Percentiles rank a stretch among this genome's conserved stretches.
These are phyloP conservation scores for Enteromius treurensis DNA, from an alignment of 2,797 vertebrate genomes.

Conservation along the genomic window DNA sequence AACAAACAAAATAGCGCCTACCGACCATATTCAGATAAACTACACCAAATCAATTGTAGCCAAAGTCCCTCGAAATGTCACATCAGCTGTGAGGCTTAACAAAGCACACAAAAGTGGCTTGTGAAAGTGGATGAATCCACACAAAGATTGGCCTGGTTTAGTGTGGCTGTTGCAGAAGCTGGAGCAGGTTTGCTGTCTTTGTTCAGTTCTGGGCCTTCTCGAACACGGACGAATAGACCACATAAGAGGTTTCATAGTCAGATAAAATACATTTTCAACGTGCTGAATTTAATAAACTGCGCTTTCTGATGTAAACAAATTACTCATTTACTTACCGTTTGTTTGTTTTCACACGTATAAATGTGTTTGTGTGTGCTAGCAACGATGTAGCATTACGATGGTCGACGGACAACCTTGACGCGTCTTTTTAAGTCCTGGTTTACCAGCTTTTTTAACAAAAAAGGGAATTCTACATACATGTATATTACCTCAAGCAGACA, in stretches of 20 bases:
- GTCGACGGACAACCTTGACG: constrained; percentile 1
- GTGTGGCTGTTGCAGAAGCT: not conserved
- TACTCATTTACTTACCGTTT: not conserved
- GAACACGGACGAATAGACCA: constrained; percentile 15
- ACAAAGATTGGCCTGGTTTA: constrained; percentile 27
- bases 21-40: not conserved
- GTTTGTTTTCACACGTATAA: not conserved
- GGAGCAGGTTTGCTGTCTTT: constrained; percentile 29
- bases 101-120: constrained; percentile 37
- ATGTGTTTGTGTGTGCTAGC: not conserved
- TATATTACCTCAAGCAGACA: not conserved
- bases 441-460: too few relatives aligned
- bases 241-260: not conserved
- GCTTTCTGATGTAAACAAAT: not conserved
- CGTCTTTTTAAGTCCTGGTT: not conserved
- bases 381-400: not conserved
- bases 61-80: constrained; percentile 25
- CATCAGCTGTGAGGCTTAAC: constrained; percentile 25
- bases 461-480: not conserved
- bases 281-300: not conserved
- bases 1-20: constrained; percentile 2
- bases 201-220: constrained; percentile 42
- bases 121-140: constrained; percentile 26
- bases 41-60: constrained; percentile 6
- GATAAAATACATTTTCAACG: not conserved